Evolutionary conservation across 2,888 invertebrate genomes (phyloP), one percentile per base, ranked within the genome.

Genomic region (Mimumesa dahlbomi): DNA sequence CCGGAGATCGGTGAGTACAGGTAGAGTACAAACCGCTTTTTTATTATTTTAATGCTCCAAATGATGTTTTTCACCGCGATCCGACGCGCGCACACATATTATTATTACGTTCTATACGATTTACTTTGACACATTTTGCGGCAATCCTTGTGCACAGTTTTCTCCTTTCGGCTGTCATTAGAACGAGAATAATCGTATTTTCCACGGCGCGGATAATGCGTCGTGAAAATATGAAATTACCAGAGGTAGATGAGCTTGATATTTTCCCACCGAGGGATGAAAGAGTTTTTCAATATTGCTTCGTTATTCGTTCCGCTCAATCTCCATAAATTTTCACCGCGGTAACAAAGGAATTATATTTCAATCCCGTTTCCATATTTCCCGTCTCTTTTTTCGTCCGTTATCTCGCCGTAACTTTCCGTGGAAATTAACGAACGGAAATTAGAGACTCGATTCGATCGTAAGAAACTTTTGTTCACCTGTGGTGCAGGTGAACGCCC

Each of bases 1-100:
- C 90, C 91, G 84, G 91, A 91, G 87, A 90, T 91, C 85, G 92
- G 92, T 92, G 89, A 92, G 92, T 90, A 81, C 58, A 62, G 63
- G 49, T 57, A 59, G 63, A 53, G 21, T 34, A 45, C 59, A 45
- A 56, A 13, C 45, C 25, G 49, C 13, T 64, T 48, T 29, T 19
- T 14, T 66, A 59, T 42, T 6, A 56, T 52, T 63, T 7, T 21
- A 31, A 4, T 48, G 34, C 34, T 34, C 42, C 22, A 18, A 22
- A 49, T 56, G 9, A n/a, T 31, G 21, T 11, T 9, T 9, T n/a
- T n/a, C n/a, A 3, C 29, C 9, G 29, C n/a, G n/a, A n/a, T n/a
- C n/a, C n/a, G n/a, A n/a, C n/a, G n/a, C n/a, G n/a, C n/a, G n/a
- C n/a, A n/a, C n/a, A n/a, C n/a, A n/a, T n/a, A n/a, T n/a, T n/a